Base-by-base conservation (phyloP, 2,888 invertebrate genomes). In the Cataglyphis livida region DNA sequence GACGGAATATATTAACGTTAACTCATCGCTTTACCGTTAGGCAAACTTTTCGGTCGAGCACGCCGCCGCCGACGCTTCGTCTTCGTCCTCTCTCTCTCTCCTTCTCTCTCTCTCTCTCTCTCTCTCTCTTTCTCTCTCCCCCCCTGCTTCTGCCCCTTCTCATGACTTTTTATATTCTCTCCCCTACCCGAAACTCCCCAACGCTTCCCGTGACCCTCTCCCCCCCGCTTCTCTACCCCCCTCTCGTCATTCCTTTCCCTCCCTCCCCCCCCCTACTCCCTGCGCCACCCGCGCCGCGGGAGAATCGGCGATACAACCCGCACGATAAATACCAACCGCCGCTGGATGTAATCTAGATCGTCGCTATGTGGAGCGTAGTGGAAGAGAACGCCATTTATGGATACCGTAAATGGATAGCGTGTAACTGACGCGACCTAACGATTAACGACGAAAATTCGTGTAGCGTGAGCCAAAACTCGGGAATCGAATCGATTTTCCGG, bases 1-100 rank as follows among this genome's bases (percentile, higher is more conserved):
- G 93, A 93, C 93, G 92, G 94, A 94, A 94, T 94, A 94, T 93
- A 94, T 94, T 94, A 94, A 94, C 93, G 94, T 93, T 94, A 94
- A 94, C 93, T 94, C 94, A 93, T 94, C 93, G 93, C 92, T 94
- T 94, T 92, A 93, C 94, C 94, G 94, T 93, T 93, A 93, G 92
- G 92, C 93, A 93, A 94, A 94, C 92, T 93, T 93, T 93, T 94
- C 93, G 91, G 90, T 92, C 92, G 91, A 88, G 88, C 91, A 92
- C 87, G 88, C 83, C 85, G 81, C 73, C 85, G 75, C 70, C 86
- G 82, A 66, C 85, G 81, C 75, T 84, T 79, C 57, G 73, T 85
- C 88, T 79, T 66, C 82, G 75, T 71, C 71, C 81, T 61, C 85
- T 28, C 2, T 28, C 71, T 57, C 78, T 62, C 81, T 62, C 44